Evolutionary conservation across 2,888 invertebrate species (phyloP), one percentile per base, ranked within the genome.

Genomic region (Spodoptera picta): DNA sequence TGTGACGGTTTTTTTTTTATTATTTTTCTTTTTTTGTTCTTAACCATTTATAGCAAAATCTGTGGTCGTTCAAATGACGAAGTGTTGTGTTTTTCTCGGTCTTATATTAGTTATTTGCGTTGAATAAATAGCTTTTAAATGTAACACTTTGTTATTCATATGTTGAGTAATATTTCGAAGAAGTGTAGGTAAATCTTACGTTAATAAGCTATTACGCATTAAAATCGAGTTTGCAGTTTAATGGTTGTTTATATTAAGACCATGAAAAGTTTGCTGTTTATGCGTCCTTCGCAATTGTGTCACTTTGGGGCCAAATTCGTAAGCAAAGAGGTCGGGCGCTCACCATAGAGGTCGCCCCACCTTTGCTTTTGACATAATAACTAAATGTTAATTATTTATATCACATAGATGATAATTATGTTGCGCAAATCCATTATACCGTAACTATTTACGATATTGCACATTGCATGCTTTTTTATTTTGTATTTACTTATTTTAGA

Each of bases 401-500:
- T 55, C 50, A 62, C 43, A 60, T 23, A 56, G 46, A 7, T 53
- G 31, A 73, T 73, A 75, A 72, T 72, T 59, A 63, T 41, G 52
- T 78, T 78, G 62, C 78, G 69, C 63, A 78, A 71, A 71, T 52
- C 52, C 41, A 70, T 65, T 70, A 65, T 49, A 55, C n/a, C 45
- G 50, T 52, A 60, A 55, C 61, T 45, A 62, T 65, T 60, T 60
- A 27, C 14, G 11, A 54, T 63, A 69, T 69, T 62, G 63, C 56
- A 61, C 47, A 48, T 43, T 53, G 46, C 27, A 45, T 23, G 3
- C 45, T 60, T 54, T 50, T 49, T 24, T 57, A 9, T 50, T 64
- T 64, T 42, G 31, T 64, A 5, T 19, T 49, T 45, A 5, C n/a
- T 49, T 45, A 43, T 9, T 27, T 7, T 36, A 36, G 2, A 36